These are phyloP conservation scores for Parazoanthus darwini DNA, from an alignment of 92 coral and sea anemone genomes.

Conservation along the genomic window DNA sequence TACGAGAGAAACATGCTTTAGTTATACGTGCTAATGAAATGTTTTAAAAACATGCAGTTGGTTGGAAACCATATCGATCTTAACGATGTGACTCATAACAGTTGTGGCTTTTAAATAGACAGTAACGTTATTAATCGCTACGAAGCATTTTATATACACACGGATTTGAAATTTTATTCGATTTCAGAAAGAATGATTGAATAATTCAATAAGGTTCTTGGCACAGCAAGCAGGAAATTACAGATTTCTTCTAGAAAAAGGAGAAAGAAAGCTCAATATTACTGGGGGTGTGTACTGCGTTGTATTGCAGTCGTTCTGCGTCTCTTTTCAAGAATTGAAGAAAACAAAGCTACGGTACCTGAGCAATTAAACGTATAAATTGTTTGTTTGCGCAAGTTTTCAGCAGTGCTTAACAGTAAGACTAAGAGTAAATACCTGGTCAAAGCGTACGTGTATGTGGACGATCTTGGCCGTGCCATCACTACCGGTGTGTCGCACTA, in stretches of 20 bases:
- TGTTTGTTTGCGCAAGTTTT: neutral
- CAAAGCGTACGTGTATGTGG: constrained; percentile 7
- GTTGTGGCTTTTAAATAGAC: neutral
- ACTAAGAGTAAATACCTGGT: constrained; percentile 2
- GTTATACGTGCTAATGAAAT: neutral
- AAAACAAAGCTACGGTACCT: neutral
- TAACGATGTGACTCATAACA: neutral
- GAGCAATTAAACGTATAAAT: neutral
- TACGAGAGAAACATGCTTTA: neutral
- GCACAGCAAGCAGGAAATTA: neutral
- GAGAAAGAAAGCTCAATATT: neutral
- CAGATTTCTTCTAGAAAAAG: neutral
- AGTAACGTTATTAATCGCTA: neutral
- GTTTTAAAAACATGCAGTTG: neutral
- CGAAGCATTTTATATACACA: neutral
- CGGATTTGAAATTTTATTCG: neutral
- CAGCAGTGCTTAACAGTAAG: neutral
- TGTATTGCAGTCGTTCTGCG: neutral
- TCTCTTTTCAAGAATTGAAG: neutral
- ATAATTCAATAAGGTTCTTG: neutral
- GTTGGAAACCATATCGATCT: neutral
- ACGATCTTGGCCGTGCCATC: constrained; percentile 32
- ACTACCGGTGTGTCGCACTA: neutral
- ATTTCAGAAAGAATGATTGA: too few relatives aligned
- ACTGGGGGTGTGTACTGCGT: neutral